Evolutionary conservation across 2,797 vertebrate species (phyloP), one percentile per base, ranked within the genome.

Genomic region (Distichodus sexfasciatus): DNA sequence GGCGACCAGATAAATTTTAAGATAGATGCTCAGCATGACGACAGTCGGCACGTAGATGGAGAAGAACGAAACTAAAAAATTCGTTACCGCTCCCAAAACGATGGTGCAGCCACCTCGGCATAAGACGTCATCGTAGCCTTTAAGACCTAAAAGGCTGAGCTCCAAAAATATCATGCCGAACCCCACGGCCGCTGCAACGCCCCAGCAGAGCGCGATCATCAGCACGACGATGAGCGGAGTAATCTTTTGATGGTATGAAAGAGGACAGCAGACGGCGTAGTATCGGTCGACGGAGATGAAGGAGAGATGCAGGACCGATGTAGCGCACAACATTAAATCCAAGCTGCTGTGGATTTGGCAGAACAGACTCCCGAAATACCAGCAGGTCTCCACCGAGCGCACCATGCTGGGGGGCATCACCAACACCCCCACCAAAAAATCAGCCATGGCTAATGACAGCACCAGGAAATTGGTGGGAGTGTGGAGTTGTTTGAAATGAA

Each of bases 131-230:
- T 29, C 7, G 23, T 65, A 17, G 17, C 51, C 79, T 79, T 92
- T 87, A 7, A 75, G 81, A 3, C 90, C 90, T 81, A 69, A 81
- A 55, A 91, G n/a, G 8, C 91, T 92, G 29, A 92, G 62, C 19
- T 87, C 79, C 58, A 90, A 6, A 63, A 55, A 90, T 12, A 91
- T 4, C 89, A 92, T 91, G 69, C 90, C 50, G 72, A 88, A 85
- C 47, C 84, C 90, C 67, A 90, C 89, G 57, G 92, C 81, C 9
- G 6, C 84, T 89, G 74, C 92, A 90, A 58, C 85, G 87, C 55
- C 23, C 66, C 66, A 69, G 7, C 41, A 24, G 4, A 59, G 12
- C 17, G 51, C 6, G 5, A 68, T 48, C 66, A 68, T 68, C 9
- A 79, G 88, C 19, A 91, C 89, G 74, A 90, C 83, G 7, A 87